Base-by-base conservation (phyloP, 2,888 invertebrate species). In the Trimorus sp. region DNA sequence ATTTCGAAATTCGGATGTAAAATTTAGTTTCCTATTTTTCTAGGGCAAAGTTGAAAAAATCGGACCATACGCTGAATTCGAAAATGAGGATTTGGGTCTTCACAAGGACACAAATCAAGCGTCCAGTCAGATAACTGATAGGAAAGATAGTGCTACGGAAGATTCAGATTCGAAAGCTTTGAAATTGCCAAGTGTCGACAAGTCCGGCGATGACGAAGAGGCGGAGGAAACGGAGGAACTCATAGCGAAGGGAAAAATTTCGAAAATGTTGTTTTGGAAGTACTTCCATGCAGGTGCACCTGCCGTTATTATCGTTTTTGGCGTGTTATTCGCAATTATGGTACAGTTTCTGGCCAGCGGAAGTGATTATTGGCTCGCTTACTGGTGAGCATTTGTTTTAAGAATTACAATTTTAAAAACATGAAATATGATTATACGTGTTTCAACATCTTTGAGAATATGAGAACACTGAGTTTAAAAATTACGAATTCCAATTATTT, bases 301-400 rank as follows among this genome's bases (percentile, higher is more conserved):
- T 36, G 16, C 37, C 38, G 8, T 51, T 1, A n/a, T 66, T 14
- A 58, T 83, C 5, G 11, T 65, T 8, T 53, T 37, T 36, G 26
- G 48, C 9, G 7, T 68, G 11, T 91, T 93, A 87, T 89, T 92
- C 7, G 93, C 95, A 69, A 83, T 96, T 16, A 84, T 94, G 7
- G 95, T 96, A 5, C 97, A 97, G 92, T 89, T 94, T 26, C 92
- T 95, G 66, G 95, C 95, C 74, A 96, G 96, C 54, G 93, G 94
- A 65, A 93, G 94, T 60, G 97, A 97, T 90, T 95, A 95, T 88
- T 97, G 96, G 96, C 93, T 97, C 0, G 95, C 95, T 1, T 91
- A 94, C 86, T 97, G 97, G 97, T 96, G 40, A 54, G 26, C 12
- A 14, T 14, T 60, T 14, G 54, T 26, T 68, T 49, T 49, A 40